Evolutionary conservation across 2,888 invertebrate species (phyloP).

Genomic region (Esperia sulphurella): DNA sequence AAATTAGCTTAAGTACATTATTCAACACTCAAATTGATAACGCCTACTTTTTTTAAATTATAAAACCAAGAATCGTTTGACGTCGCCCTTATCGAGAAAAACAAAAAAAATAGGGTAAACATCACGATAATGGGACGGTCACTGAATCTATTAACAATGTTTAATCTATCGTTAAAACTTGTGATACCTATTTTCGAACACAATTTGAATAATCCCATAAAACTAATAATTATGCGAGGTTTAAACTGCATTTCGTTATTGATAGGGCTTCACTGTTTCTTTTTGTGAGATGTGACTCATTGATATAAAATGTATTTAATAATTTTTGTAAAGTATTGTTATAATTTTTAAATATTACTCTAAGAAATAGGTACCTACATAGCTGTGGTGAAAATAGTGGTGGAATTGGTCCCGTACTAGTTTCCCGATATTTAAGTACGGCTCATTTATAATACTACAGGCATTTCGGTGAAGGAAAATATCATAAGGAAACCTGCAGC

Average conservation of each 20-base stretch:
- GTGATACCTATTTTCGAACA: background rate
- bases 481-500: no score
- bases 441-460: no score
- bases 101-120: constrained; percentile 14
- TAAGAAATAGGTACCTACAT: no score
- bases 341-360: no score
- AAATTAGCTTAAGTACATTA: background rate
- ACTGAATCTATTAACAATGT: constrained; percentile 2
- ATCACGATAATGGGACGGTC: constrained; percentile 5
- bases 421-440: no score
- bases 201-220: background rate
- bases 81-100: constrained; percentile 4
- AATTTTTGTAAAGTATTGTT: background rate
- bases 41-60: constrained; percentile 4
- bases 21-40: constrained; percentile 18
- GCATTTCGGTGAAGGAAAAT: no score
- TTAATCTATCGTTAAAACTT: constrained; percentile 5
- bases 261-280: no score
- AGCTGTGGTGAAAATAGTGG: no score
- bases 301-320: no score
- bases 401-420: no score
- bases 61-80: constrained; percentile 9
- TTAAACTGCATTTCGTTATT: no score
- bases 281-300: no score
- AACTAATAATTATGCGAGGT: background rate